These are phyloP conservation scores for Cliona cf. orientalis DNA, from an alignment of 37 sponge, comb jelly and placozoan genomes.

Conservation along the genomic window DNA sequence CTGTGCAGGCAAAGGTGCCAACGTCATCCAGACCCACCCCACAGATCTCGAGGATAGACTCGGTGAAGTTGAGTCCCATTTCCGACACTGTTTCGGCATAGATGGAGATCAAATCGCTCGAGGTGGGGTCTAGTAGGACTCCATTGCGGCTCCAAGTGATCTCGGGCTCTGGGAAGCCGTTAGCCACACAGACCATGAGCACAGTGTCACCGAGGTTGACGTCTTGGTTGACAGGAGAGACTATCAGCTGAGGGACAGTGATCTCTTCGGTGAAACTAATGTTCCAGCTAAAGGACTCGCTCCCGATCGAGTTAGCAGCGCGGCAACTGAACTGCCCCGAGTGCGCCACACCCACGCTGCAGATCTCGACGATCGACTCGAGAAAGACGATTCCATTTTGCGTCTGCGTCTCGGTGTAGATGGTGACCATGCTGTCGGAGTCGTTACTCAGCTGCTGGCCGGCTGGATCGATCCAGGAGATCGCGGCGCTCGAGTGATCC, in stretches of 20 bases:
- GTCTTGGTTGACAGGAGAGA: not conserved
- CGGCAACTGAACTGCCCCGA: conserved; percentile 37
- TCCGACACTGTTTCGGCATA: conserved; percentile 1
- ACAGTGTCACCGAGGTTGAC: conserved; percentile 13
- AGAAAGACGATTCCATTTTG: conserved; percentile 8
- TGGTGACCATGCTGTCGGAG: not conserved
- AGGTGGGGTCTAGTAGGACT: not conserved
- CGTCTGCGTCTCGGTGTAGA: conserved; percentile 1
- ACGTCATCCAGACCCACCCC: not conserved
- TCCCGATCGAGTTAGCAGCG: too few relatives aligned
- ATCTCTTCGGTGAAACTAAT: too few relatives aligned
- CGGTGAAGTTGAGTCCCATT: not conserved
- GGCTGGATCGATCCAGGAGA: conserved; percentile 14
- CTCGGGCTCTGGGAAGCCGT: not conserved
- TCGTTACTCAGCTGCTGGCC: conserved; percentile 1
- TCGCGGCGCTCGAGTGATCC: too few relatives aligned
- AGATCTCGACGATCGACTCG: conserved; percentile 22
- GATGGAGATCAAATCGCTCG: conserved; percentile 13
- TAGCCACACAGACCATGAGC: conserved; percentile 16
- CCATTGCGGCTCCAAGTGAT: conserved; percentile 28
- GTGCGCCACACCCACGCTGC: conserved; percentile 14
- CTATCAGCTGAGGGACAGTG: too few relatives aligned
- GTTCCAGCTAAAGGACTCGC: too few relatives aligned
- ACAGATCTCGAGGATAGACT: conserved; percentile 19
- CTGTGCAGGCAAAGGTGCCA: conserved; percentile 20